Conservation (phyloP, 2,888 invertebrate genomes). For the Platycheirus albimanus region DNA sequence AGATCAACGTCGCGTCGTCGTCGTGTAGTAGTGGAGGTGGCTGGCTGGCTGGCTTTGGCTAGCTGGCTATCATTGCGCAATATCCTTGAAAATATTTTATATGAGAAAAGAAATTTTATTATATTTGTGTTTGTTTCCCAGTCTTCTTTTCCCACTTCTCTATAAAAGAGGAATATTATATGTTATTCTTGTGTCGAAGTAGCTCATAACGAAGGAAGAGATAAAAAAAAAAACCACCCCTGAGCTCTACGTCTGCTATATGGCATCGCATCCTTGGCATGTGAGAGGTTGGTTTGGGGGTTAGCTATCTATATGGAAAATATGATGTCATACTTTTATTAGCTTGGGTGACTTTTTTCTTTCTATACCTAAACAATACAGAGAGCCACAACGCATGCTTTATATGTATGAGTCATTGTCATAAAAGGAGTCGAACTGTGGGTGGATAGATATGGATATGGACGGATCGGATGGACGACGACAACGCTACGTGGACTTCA, state of each 20-base stretch:
- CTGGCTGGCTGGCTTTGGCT: no score
- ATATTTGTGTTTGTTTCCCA: constrained; percentile 73
- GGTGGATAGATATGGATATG: constrained; percentile 27
- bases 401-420: constrained; percentile 71
- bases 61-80: constrained; percentile 69
- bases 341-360: constrained; percentile 53
- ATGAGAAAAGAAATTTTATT: constrained; percentile 73
- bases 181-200: constrained; percentile 51
- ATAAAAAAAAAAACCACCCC: constrained; percentile 25
- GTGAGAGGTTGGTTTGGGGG: constrained; percentile 50
- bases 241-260: constrained; percentile 35
- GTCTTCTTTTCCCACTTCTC: constrained; percentile 51
- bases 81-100: constrained; percentile 74
- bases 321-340: constrained; percentile 74
- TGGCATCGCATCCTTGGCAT: constrained; percentile 22
- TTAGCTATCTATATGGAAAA: constrained; percentile 45
- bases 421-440: constrained; percentile 54
- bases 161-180: constrained; percentile 20
- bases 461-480: background rate
- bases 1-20: constrained; percentile 18
- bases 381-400: constrained; percentile 66
- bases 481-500: no score
- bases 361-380: constrained; percentile 17
- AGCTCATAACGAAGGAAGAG: constrained; percentile 39
- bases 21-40: constrained; percentile 32